phyloP scores from a whole-genome alignment of 2,797 vertebrate species.

The Gambelia wislizenii region DNA sequence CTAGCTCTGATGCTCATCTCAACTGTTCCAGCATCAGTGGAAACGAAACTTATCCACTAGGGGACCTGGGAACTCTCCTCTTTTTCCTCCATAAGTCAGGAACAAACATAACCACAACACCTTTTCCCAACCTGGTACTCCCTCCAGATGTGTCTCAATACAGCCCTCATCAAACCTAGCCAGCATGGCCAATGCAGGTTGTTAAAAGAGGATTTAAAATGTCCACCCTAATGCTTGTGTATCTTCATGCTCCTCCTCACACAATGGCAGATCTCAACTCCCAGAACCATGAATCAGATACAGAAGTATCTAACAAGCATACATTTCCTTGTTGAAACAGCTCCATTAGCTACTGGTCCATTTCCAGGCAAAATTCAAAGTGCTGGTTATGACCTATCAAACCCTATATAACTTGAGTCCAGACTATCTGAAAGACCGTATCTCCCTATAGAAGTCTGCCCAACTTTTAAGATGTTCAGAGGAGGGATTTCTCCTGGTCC shows the following conservation, averaged over 20 bases:
- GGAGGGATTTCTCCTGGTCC: too few relatives aligned
- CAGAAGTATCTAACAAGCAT: neutral
- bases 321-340: neutral
- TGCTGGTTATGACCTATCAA: too few relatives aligned
- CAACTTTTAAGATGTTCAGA: too few relatives aligned
- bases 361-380: too few relatives aligned
- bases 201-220: neutral
- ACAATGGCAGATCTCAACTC: neutral
- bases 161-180: neutral
- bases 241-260: too few relatives aligned
- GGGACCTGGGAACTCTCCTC: neutral
- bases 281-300: neutral
- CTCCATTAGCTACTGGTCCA: too few relatives aligned
- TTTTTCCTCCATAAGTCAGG: neutral
- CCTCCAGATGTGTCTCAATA: too few relatives aligned
- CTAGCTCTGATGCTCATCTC: too few relatives aligned
- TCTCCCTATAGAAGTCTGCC: too few relatives aligned
- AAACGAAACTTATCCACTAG: neutral
- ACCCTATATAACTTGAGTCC: too few relatives aligned
- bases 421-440: too few relatives aligned
- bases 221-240: neutral
- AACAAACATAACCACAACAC: too few relatives aligned
- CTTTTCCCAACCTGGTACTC: neutral
- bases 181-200: neutral
- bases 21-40: neutral